Percentiles rank a stretch among this genome's conserved stretches.
phyloP scores from a whole-genome alignment of 1,140 invertebrate genomes.

The Scylla paramamosain region DNA sequence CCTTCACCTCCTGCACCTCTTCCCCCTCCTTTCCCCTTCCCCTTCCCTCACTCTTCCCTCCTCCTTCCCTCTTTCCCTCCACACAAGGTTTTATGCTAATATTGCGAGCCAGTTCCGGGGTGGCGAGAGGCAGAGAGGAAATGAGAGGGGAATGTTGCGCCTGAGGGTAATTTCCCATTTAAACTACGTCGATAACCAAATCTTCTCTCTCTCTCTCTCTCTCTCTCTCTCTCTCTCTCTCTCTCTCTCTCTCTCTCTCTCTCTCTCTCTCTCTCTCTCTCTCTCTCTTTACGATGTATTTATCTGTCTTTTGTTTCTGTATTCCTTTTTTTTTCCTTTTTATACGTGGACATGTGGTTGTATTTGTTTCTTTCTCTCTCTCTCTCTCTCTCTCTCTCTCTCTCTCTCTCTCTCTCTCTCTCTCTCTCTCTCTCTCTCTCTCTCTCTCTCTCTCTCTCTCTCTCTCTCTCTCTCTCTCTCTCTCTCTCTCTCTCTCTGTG shows the following conservation, averaged over 20 bases:
- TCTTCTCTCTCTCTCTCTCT: neutral
- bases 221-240: neutral
- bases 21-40: neutral
- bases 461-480: too few relatives aligned
- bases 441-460: too few relatives aligned
- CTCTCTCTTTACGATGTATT: neutral
- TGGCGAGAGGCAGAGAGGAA: neutral
- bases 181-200: slow-evolving; percentile 49
- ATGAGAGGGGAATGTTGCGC: slow-evolving; percentile 21
- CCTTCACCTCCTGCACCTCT: neutral
- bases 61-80: neutral
- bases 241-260: neutral
- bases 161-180: slow-evolving; percentile 47
- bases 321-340: too few relatives aligned
- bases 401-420: too few relatives aligned
- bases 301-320: neutral
- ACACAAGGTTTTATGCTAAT: slow-evolving; percentile 6
- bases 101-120: neutral
- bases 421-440: too few relatives aligned
- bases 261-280: neutral
- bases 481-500: slow-evolving; percentile 26
- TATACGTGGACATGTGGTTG: too few relatives aligned
- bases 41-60: neutral
- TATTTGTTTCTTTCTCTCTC: neutral
- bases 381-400: neutral